Evolutionary conservation across 1,140 invertebrate species (phyloP), one percentile per base, ranked within the genome.

Genomic region (Neuroterus valhalla): DNA sequence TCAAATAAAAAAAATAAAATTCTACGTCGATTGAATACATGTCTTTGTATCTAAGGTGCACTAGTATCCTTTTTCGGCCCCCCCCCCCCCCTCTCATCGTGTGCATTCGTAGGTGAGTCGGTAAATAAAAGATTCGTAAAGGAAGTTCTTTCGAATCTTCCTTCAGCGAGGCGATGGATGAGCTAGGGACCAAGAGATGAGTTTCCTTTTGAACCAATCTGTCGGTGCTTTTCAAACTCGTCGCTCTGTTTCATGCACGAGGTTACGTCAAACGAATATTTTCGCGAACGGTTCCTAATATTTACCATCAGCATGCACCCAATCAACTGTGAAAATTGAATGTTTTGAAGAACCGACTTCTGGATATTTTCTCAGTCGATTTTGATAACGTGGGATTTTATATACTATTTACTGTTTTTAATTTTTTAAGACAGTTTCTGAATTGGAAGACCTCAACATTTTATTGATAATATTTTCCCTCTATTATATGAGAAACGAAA

Each of bases 201-300:
- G 46, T n/a, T 48, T 17, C 15, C 17, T n/a, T 48, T 48, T 48
- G 46, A 48, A 48, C n/a, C 15, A 48, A 48, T 48, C 31, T 38
- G 31, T 38, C n/a, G n/a, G 44, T 45, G 44, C 44, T 10, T 45
- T 45, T 45, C 11, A 45, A 45, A 2, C 44, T 45, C 44, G 2
- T 3, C 8, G 8, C 17, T 52, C 52, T 62, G 31, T 62, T 62
- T 62, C 15, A 62, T 62, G 55, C 12, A 15, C 12, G 23, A 62
- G 31, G 55, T 62, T 31, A 62, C 23, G 55, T 62, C 55, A 62
- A 62, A 62, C 55, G 14, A 52, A 52, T 23, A 31, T 62, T 38
- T 31, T 62, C 8, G 8, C 10, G 12, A 31, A 55, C 26, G 15
- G 5, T 4, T 62, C 12, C 55, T 26, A 31, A 26, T 26, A 62